A percentile compares a stretch with the other conserved stretches of the same genome.
These are phyloP conservation scores for Ochropleura leucogaster DNA, from an alignment of 2,888 invertebrate genomes.

Conservation along the genomic window DNA sequence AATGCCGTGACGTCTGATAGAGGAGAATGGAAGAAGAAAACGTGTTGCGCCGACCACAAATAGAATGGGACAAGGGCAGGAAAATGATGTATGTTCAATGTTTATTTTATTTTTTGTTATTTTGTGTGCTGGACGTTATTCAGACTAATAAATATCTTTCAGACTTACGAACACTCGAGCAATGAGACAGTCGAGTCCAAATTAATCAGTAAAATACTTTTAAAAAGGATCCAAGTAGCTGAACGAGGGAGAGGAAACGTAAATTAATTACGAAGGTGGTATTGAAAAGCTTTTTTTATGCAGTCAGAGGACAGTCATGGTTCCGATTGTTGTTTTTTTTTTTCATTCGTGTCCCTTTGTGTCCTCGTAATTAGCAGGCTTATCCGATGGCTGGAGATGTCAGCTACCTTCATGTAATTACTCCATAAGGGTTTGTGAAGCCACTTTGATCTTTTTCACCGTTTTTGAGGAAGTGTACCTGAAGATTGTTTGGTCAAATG, in stretches of 20 bases:
- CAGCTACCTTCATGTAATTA: slow-evolving; percentile 50
- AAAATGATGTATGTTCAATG: too few species aligned
- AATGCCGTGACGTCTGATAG: too few species aligned
- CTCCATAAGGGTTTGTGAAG: slow-evolving; percentile 37
- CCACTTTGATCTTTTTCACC: slow-evolving; percentile 54
- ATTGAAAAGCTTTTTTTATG: slow-evolving; percentile 19
- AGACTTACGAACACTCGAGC: too few species aligned
- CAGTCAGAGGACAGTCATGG: background rate
- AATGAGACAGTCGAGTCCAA: too few species aligned
- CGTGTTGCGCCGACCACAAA: too few species aligned
- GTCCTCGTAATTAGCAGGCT: slow-evolving; percentile 56
- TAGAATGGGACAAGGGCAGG: too few species aligned
- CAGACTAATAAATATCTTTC: too few species aligned
- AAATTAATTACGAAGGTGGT: slow-evolving; percentile 13
- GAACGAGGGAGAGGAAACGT: background rate
- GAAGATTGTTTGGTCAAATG: slow-evolving; percentile 11
- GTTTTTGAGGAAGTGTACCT: slow-evolving; percentile 2
- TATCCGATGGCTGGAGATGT: slow-evolving; percentile 61
- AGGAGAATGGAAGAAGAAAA: too few species aligned
- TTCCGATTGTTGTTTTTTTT: slow-evolving; percentile 42
- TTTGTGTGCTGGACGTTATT: too few species aligned
- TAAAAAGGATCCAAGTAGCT: background rate
- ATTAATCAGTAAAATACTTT: background rate
- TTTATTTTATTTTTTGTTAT: too few species aligned
- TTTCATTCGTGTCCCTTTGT: slow-evolving; percentile 37